Base-by-base conservation (phyloP, 1,140 invertebrate species). In the Protaetia brevitarsis region DNA sequence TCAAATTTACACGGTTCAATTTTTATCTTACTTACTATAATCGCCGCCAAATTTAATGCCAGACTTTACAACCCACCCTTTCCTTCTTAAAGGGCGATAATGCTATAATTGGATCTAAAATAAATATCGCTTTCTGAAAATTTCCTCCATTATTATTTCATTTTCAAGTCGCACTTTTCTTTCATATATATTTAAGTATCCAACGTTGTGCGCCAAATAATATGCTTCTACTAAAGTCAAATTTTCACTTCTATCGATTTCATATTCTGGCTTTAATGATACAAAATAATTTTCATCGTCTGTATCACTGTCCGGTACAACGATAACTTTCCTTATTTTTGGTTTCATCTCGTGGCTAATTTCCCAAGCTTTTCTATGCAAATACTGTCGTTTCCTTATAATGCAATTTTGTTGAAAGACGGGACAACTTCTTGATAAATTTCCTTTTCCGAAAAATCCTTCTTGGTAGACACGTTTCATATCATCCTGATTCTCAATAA, bases 31-130 rank as follows among this genome's bases (percentile, higher is more conserved):
- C 88, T 87, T 86, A 95, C 93, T 82, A 81, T 87, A 95, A 77
- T 96, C 89, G 21, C 89, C 89, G 36, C 93, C 94, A 86, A 92
- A 96, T 79, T 95, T 95, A 1, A 94, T 80, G 58, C 93, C 94
- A 66, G 89, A 83, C 77, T 93, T 95, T 0, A 96, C 91, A 57
- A 96, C 84, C 92, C 94, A 97, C 27, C 92, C 92, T 81, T 93
- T 94, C 13, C 89, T 87, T 70, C 92, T 85, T 74, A 90, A 93
- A 81, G 95, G 90, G 80, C 94, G 87, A 81, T 95, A 97, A 88
- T 88, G 58, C 89, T 83, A 80, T 96, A 93, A 72, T 85, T 87
- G 30, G 83, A 79, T n/a, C 89, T 41, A 82, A 95, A 96, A 71
- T 82, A 77, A 45, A 78, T 71, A 72, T 90, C 84, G 26, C 75